Evolutionary conservation across 2,888 invertebrate genomes (phyloP).

Genomic region (Latheticus oryzae): DNA sequence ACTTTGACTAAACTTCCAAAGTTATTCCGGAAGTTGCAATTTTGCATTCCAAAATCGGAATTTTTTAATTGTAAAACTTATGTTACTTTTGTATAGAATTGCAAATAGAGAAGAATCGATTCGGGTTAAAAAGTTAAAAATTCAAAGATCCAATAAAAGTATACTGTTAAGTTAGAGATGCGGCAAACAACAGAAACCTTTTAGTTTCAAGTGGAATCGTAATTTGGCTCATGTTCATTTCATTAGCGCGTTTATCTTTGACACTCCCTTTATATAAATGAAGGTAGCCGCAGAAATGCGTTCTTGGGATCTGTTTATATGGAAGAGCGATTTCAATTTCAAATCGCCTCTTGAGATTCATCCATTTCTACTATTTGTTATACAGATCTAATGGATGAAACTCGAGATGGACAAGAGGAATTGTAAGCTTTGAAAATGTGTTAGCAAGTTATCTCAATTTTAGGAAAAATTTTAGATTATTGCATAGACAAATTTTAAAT

Average conservation of each 20-base stretch:
- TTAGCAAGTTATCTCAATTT: no score
- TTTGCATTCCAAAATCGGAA: constrained; percentile 2
- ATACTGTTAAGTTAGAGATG: constrained; percentile 52
- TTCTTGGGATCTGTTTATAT: constrained; percentile 27
- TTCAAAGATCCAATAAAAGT: constrained; percentile 29
- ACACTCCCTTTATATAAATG: constrained; percentile 50
- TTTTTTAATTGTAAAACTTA: constrained; percentile 13
- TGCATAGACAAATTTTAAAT: no score
- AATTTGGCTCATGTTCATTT: constrained; percentile 65
- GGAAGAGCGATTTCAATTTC: constrained; percentile 44
- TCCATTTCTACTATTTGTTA: constrained; percentile 32
- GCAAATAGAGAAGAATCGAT: constrained; percentile 16
- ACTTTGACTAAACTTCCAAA: constrained; percentile 4
- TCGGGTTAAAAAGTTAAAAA: constrained; percentile 31
- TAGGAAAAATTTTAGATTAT: no score
- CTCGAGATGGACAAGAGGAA: constrained; percentile 6
- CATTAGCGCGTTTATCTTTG: constrained; percentile 64
- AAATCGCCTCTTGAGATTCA: constrained; percentile 37
- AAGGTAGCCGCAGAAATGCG: constrained; percentile 36
- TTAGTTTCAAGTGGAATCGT: constrained; percentile 63
- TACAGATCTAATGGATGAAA: constrained; percentile 28
- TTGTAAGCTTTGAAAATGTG: background rate
- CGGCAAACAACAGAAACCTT: constrained; percentile 65
- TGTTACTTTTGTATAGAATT: constrained; percentile 12
- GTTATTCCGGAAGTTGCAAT: background rate